Evolutionary conservation across 2,888 invertebrate species (phyloP).

Genomic region (Tuberolachnus salignus): DNA sequence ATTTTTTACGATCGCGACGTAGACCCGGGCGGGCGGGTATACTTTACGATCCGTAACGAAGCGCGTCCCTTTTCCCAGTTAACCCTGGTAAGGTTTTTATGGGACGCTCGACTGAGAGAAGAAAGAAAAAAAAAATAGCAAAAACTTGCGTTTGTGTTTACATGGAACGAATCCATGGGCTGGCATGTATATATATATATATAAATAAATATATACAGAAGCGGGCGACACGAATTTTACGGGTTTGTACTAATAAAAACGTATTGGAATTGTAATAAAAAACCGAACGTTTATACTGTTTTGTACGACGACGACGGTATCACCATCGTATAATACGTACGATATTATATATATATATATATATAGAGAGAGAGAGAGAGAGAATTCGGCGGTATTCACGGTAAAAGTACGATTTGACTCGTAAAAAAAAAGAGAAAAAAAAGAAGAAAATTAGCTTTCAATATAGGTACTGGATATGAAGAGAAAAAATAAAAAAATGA

Average conservation of each 20-base stretch:
- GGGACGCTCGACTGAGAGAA: neutral
- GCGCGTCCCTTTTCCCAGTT: slow-evolving; percentile 45
- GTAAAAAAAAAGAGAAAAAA: slow-evolving; percentile 1
- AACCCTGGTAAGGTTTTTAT: slow-evolving; percentile 30
- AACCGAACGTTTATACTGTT: slow-evolving; percentile 41
- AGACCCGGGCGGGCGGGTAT: slow-evolving; percentile 39
- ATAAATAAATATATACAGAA: neutral
- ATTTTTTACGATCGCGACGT: slow-evolving; percentile 40
- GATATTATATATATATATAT: too few species aligned
- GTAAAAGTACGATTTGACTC: slow-evolving; percentile 30
- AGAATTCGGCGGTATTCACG: slow-evolving; percentile 22
- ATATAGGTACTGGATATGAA: neutral
- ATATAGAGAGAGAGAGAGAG: too few species aligned
- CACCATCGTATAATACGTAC: too few species aligned
- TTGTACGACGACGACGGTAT: neutral
- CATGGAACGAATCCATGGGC: slow-evolving; percentile 8
- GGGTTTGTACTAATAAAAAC: slow-evolving; percentile 45
- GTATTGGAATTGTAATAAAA: slow-evolving; percentile 50
- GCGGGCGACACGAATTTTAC: slow-evolving; percentile 42
- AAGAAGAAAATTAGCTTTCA: neutral
- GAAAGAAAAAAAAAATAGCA: neutral
- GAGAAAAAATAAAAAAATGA: too few species aligned
- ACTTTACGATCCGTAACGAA: slow-evolving; percentile 54
- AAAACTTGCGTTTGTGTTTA: slow-evolving; percentile 45
- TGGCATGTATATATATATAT: too few species aligned